Evolutionary conservation across 2,113 vertebrate species (phyloP), one percentile per base, ranked within the genome.

Genomic region (Scatophagus argus): DNA sequence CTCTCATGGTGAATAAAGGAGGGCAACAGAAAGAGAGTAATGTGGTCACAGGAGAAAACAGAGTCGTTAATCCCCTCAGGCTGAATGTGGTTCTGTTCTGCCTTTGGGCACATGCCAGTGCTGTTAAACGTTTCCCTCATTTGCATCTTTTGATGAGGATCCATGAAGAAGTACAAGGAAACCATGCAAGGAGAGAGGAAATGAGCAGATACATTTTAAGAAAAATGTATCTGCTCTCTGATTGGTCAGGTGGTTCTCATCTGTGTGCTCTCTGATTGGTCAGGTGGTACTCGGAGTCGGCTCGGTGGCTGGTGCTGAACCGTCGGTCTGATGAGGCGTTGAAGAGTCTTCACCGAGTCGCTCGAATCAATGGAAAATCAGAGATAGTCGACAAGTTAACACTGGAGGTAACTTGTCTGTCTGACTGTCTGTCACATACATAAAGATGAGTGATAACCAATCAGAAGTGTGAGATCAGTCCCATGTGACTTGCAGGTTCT

Each of bases 241-340:
- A 56, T 17, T 86, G 51, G 52, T 65, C 32, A 27, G 17, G 1
- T 13, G 5, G 7, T 8, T 61, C 4, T 14, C 1, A 56, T 13
- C 14, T 6, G 8, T 60, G 23, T 75, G 25, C n/a, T 78, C 55
- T 86, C 36, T 87, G 52, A 63, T 79, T 89, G 75, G 59, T 51
- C 66, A 93, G 93, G 96, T 96, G 96, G 96, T 89, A 91, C 52
- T 82, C 93, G 0, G 96, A 97, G 80, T 98, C 96, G 0, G 94
- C 96, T 0, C 93, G 95, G 0, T 96, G 96, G 96, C 71, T 96
- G 70, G 84, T 96, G 10, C 78, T 94, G 5, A 89, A 79, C 0
- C 92, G 80, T 3, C 92, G 74, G 31, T 80, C 93, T 1, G 90
- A 93, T 0, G 78, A 85, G 0, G 96, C 95, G 0, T 87, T 97